Evolutionary conservation across 1,140 invertebrate species (phyloP).

Genomic region (Drosophila jambulina): DNA sequence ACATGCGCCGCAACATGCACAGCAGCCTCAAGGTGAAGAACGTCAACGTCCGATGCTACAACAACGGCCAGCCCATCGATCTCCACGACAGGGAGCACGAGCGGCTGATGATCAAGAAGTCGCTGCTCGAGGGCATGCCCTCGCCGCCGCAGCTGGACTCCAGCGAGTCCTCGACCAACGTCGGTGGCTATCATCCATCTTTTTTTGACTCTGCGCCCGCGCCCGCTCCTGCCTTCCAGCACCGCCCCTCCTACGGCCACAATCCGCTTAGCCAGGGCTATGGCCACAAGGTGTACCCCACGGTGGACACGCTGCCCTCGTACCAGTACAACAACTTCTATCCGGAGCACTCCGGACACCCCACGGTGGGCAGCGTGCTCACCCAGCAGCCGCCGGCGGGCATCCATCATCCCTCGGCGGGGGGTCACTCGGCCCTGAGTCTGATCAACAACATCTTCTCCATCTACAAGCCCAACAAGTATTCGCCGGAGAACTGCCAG

Average conservation of each 20-base stretch:
- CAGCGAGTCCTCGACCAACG: conserved; percentile 62
- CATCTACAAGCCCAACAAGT: conserved; percentile 85
- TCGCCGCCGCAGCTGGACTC: conserved; percentile 78
- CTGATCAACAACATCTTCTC: conserved; percentile 86
- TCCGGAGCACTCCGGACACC: conserved; percentile 57
- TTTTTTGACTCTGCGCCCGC: conserved; percentile 80
- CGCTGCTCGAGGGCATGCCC: conserved; percentile 80
- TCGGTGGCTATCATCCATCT: conserved; percentile 56
- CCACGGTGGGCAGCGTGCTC: conserved; percentile 62
- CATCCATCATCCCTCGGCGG: conserved; percentile 69
- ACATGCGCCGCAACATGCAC: conserved; percentile 84
- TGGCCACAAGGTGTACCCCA: conserved; percentile 80
- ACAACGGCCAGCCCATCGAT: conserved; percentile 83
- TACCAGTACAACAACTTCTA: conserved; percentile 85
- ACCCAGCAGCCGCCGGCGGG: conserved; percentile 75
- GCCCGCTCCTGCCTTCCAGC: conserved; percentile 29
- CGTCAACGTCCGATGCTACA: conserved; percentile 82
- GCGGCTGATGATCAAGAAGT: conserved; percentile 83
- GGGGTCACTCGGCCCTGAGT: conserved; percentile 78
- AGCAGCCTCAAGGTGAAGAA: conserved; percentile 83
- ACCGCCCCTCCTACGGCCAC: conserved; percentile 10
- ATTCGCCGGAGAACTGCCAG: conserved; percentile 83
- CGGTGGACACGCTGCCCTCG: conserved; percentile 73
- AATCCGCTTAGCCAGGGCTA: conserved; percentile 43
- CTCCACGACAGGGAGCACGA: conserved; percentile 83